These are phyloP conservation scores for Scopus umbretta DNA, from an alignment of 2,113 vertebrate genomes.

Conservation along the genomic window DNA sequence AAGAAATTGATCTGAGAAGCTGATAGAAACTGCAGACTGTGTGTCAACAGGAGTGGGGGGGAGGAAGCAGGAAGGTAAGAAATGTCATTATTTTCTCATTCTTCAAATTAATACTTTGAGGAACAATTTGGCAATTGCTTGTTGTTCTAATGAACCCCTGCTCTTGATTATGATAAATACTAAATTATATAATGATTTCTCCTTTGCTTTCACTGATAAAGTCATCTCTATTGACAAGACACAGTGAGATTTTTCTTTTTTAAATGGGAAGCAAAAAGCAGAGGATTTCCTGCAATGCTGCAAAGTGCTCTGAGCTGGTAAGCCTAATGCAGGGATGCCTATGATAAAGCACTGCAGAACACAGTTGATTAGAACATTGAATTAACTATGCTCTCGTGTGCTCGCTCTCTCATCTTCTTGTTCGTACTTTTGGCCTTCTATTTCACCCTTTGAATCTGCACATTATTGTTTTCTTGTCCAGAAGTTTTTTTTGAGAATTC, in stretches of 20 bases:
- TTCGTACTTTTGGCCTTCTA: neutral
- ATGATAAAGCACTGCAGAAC: slow-evolving; percentile 50
- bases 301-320: slow-evolving; percentile 34
- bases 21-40: neutral
- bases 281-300: slow-evolving; percentile 53
- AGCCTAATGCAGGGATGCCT: slow-evolving; percentile 28
- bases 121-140: slow-evolving; percentile 5
- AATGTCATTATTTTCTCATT: neutral
- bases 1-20: slow-evolving; percentile 12
- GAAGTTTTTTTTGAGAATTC: neutral
- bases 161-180: slow-evolving; percentile 39
- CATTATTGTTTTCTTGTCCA: slow-evolving; percentile 15
- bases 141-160: slow-evolving; percentile 14
- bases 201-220: slow-evolving; percentile 21
- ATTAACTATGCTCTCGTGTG: slow-evolving; percentile 20
- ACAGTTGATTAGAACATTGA: slow-evolving; percentile 48
- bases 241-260: neutral
- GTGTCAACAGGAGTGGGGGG: neutral
- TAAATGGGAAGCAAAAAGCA: neutral
- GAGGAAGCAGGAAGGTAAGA: neutral
- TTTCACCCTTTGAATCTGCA: slow-evolving; percentile 23
- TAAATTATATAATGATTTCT: neutral
- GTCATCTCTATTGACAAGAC: neutral
- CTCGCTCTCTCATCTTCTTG: neutral
- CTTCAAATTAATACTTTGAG: slow-evolving; percentile 13